A percentile compares a stretch with the other conserved stretches of the same genome.
These are phyloP conservation scores for Asarcornis scutulata DNA, from an alignment of 2,113 vertebrate genomes.

Conservation along the genomic window DNA sequence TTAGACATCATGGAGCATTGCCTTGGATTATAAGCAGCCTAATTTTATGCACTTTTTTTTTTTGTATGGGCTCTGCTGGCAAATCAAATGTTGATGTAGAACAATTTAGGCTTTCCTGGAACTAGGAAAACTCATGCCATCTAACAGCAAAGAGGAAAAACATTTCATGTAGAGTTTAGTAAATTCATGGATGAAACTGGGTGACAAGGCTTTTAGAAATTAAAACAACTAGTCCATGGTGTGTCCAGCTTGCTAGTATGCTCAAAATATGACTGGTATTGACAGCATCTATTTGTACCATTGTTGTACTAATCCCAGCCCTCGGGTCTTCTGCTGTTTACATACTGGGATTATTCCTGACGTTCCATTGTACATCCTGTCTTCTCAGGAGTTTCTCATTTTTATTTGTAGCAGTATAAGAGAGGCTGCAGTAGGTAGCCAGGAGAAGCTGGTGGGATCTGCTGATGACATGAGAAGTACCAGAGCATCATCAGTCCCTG, in stretches of 20 bases:
- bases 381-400: background rate
- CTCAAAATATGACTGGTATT: background rate
- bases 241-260: background rate
- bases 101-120: background rate
- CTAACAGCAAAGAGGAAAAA: background rate
- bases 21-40: background rate
- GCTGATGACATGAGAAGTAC: background rate
- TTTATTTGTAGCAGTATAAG: background rate
- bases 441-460: background rate
- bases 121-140: background rate
- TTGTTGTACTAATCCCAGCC: background rate
- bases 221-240: background rate
- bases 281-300: background rate
- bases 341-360: background rate
- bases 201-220: background rate
- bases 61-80: background rate
- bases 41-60: background rate
- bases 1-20: background rate
- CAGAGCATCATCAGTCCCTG: accelerated
- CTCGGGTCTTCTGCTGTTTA: background rate
- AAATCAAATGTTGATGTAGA: background rate
- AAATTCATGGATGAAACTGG: background rate
- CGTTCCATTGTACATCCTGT: background rate
- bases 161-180: background rate
- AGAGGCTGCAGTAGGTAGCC: background rate